A percentile compares a stretch with the other conserved stretches of the same genome.
These are phyloP conservation scores for Archocentrus centrarchus DNA, from an alignment of 2,113 vertebrate species.

Conservation along the genomic window DNA sequence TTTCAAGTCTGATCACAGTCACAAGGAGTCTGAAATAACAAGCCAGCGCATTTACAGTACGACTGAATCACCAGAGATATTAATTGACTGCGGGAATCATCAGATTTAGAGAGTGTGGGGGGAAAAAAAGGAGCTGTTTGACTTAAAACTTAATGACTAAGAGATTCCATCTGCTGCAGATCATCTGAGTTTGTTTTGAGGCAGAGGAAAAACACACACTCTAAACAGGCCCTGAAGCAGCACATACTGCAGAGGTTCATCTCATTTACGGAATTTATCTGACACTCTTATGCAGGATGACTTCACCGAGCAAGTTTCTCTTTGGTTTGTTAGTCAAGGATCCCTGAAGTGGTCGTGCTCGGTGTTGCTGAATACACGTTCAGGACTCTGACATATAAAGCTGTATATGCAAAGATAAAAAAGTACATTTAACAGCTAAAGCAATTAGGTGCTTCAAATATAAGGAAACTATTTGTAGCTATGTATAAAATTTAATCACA, in stretches of 20 bases:
- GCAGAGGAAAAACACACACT: slow-evolving; percentile 45
- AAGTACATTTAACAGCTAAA: not conserved
- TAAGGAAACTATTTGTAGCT: not conserved
- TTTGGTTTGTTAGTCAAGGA: not conserved
- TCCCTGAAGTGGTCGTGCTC: not conserved
- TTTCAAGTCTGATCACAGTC: slow-evolving; percentile 29
- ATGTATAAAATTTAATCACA: not conserved
- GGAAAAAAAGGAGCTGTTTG: slow-evolving; percentile 30
- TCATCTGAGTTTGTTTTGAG: slow-evolving; percentile 63
- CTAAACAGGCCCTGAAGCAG: slow-evolving; percentile 48
- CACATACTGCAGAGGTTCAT: slow-evolving; percentile 23
- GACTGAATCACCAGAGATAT: slow-evolving; percentile 30
- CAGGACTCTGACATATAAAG: not conserved
- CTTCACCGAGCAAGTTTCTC: slow-evolving; percentile 3
- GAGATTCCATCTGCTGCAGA: slow-evolving; percentile 63
- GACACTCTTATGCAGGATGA: slow-evolving; percentile 12
- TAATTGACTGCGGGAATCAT: slow-evolving; percentile 36
- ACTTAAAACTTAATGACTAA: slow-evolving; percentile 65
- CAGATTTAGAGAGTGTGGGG: slow-evolving; percentile 12
- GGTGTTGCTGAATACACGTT: not conserved
- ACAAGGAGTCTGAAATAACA: not conserved
- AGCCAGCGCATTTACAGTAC: not conserved
- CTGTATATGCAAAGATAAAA: not conserved
- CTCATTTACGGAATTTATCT: slow-evolving; percentile 37
- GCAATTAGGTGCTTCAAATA: not conserved